These are phyloP conservation scores for Axis porcinus DNA, from an alignment of 2,113 vertebrate species.

Conservation along the genomic window DNA sequence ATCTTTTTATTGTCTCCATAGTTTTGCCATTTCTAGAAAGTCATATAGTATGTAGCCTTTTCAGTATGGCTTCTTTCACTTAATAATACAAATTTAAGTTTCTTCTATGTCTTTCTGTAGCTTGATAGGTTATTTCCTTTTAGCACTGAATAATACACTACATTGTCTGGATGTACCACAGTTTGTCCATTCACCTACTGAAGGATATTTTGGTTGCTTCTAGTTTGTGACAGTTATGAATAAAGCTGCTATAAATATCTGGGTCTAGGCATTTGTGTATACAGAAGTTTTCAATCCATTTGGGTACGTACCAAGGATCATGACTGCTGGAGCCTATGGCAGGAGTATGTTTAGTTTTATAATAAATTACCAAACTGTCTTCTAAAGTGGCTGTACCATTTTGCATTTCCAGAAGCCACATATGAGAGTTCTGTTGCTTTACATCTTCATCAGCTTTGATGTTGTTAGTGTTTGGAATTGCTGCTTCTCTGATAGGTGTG, in stretches of 20 bases:
- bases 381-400: background rate
- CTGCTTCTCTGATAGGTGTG: background rate
- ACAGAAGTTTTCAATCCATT: background rate
- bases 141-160: background rate
- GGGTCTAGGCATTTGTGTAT: background rate
- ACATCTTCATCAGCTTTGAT: background rate
- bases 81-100: background rate
- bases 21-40: background rate
- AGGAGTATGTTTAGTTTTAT: background rate
- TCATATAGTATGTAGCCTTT: background rate
- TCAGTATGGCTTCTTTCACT: background rate
- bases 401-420: background rate
- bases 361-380: background rate
- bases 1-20: background rate
- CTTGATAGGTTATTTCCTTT: background rate
- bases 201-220: background rate
- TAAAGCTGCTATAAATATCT: slow-evolving; percentile 6
- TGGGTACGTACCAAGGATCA: background rate
- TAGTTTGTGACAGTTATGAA: background rate
- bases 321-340: background rate
- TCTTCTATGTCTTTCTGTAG: background rate
- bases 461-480: slow-evolving; percentile 13
- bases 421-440: background rate
- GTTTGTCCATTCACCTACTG: background rate
- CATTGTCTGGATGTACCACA: background rate